Conservation (phyloP, 2,888 invertebrate species). For the Erebia palarica region DNA sequence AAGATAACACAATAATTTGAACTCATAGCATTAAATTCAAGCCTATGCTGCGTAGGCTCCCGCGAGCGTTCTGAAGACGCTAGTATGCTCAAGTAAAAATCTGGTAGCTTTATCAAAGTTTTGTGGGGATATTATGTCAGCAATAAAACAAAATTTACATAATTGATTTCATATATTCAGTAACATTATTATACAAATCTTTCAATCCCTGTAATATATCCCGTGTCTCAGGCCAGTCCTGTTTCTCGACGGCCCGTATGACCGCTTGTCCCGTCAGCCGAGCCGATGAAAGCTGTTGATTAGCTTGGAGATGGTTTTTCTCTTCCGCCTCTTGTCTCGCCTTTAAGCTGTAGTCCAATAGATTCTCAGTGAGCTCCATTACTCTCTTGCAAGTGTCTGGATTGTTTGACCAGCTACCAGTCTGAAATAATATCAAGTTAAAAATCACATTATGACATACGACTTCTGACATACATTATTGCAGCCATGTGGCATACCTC, state of each 20-base stretch:
- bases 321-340: slow-evolving; percentile 73
- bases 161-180: slow-evolving; percentile 73
- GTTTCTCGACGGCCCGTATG: slow-evolving; percentile 73
- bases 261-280: slow-evolving; percentile 82
- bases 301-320: slow-evolving; percentile 76
- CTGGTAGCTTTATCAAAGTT: not conserved
- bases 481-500: too few species aligned
- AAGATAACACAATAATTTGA: too few species aligned
- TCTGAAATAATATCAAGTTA: slow-evolving; percentile 51
- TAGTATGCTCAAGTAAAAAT: too few species aligned
- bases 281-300: slow-evolving; percentile 83
- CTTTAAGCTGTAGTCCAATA: slow-evolving; percentile 82
- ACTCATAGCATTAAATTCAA: too few species aligned
- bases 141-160: slow-evolving; percentile 54
- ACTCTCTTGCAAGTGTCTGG: slow-evolving; percentile 84
- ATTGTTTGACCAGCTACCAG: slow-evolving; percentile 80
- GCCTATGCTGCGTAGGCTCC: too few species aligned
- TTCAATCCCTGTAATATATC: slow-evolving; percentile 58
- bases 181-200: slow-evolving; percentile 56
- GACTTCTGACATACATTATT: not conserved
- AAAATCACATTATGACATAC: not conserved
- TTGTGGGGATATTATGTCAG: not conserved
- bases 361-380: slow-evolving; percentile 80
- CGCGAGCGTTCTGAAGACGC: too few species aligned
- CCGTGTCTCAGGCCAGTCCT: slow-evolving; percentile 70